Evolutionary conservation across 2,113 vertebrate species (phyloP).

Genomic region (Heliornis fulica): DNA sequence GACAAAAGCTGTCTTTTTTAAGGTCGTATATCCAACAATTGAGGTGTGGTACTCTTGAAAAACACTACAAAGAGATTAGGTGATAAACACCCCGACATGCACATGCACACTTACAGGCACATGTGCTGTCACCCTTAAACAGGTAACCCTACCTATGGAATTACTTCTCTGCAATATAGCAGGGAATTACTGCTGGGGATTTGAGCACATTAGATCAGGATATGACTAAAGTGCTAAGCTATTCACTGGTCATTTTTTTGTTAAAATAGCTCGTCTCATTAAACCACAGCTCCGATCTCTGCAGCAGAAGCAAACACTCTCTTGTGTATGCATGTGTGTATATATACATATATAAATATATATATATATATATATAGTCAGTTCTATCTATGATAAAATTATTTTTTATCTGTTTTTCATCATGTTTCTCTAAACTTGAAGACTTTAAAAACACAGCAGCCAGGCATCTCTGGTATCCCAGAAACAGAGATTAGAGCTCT

Average conservation of each 20-base stretch:
- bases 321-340: accelerated
- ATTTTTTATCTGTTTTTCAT: neutral
- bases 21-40: neutral
- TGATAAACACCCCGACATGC: neutral
- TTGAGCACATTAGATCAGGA: neutral
- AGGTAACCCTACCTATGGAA: neutral
- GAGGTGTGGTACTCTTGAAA: neutral
- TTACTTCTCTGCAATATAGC: neutral
- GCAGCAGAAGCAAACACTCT: neutral
- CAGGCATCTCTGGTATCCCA: neutral
- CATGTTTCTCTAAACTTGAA: neutral
- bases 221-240: neutral
- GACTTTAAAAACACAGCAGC: neutral
- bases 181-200: neutral
- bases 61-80: neutral
- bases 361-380: neutral
- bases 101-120: accelerated
- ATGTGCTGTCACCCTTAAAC: neutral
- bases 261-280: neutral
- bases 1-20: neutral
- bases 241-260: neutral
- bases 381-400: neutral
- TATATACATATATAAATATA: accelerated
- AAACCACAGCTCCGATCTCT: neutral
- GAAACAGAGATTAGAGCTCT: neutral